Evolutionary conservation across 2,888 invertebrate species (phyloP).

Genomic region (Andricus quercusramuli): DNA sequence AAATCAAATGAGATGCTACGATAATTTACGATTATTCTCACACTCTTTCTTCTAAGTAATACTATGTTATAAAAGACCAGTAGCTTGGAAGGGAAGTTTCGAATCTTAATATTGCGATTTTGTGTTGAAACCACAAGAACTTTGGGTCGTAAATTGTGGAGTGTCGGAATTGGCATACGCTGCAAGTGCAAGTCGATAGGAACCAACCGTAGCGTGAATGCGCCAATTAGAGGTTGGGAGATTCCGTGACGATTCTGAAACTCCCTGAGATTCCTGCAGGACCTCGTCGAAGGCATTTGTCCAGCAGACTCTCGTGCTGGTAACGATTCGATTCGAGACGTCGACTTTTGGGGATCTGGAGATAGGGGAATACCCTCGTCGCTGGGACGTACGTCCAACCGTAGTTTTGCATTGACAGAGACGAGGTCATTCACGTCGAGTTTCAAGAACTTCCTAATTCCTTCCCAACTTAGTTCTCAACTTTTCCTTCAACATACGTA

Average conservation of each 20-base stretch:
- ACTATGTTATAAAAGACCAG: background rate
- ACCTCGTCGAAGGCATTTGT: constrained; percentile 74
- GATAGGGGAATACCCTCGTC: background rate
- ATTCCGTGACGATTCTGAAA: constrained; percentile 72
- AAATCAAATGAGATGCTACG: background rate
- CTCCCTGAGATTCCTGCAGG: constrained; percentile 74
- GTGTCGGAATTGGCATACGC: constrained; percentile 38
- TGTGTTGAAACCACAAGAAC: constrained; percentile 22
- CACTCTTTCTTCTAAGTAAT: background rate
- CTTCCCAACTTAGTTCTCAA: background rate
- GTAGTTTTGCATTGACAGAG: constrained; percentile 51
- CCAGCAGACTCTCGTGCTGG: constrained; percentile 68
- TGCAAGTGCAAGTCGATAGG: constrained; percentile 43
- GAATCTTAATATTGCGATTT: constrained; percentile 10
- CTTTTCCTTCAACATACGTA: background rate
- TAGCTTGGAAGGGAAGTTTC: background rate
- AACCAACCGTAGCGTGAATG: constrained; percentile 65
- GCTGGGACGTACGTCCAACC: constrained; percentile 49
- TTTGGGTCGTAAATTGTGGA: constrained; percentile 30
- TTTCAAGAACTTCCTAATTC: background rate
- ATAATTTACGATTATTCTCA: background rate
- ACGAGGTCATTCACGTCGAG: constrained; percentile 11
- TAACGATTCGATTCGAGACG: constrained; percentile 70
- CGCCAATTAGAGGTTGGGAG: constrained; percentile 75
- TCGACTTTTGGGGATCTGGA: constrained; percentile 58